These are phyloP conservation scores for Esox lucius DNA, from an alignment of 2,797 vertebrate genomes.

Conservation along the genomic window DNA sequence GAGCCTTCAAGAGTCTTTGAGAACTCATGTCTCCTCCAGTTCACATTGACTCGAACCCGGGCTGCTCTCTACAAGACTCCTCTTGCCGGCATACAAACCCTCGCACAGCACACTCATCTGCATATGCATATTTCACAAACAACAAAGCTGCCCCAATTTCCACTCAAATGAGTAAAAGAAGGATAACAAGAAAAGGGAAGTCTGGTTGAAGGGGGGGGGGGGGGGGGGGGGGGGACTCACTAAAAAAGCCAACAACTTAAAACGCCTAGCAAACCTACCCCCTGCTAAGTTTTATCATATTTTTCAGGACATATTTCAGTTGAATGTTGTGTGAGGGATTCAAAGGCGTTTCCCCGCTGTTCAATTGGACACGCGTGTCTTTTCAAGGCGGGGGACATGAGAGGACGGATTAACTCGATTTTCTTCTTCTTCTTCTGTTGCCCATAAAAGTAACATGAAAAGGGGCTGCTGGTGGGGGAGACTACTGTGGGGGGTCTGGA, in stretches of 20 bases:
- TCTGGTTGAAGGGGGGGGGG: neutral
- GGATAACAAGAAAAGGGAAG: neutral
- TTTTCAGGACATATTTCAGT: conserved; percentile 3
- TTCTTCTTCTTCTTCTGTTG: neutral
- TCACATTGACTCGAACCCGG: neutral
- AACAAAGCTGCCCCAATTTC: neutral
- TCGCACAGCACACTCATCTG: neutral
- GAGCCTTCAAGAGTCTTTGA: neutral
- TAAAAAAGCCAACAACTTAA: neutral
- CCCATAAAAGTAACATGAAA: neutral
- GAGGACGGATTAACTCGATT: conserved; percentile 11
- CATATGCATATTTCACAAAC: neutral
- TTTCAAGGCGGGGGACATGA: conserved; percentile 12
- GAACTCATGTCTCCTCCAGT: neutral
- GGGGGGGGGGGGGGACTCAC: neutral
- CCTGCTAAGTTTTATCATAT: conserved; percentile 1
- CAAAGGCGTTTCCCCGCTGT: conserved; percentile 13
- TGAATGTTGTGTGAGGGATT: neutral
- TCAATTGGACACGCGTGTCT: conserved; percentile 9
- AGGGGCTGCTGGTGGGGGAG: neutral
- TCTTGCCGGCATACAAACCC: conserved; percentile 6
- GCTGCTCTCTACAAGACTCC: neutral
- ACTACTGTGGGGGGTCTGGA: neutral
- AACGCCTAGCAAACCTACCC: neutral
- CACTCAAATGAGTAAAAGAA: neutral